Conservation (phyloP, 2,888 invertebrate species). For the Parnassius mnemosyne region DNA sequence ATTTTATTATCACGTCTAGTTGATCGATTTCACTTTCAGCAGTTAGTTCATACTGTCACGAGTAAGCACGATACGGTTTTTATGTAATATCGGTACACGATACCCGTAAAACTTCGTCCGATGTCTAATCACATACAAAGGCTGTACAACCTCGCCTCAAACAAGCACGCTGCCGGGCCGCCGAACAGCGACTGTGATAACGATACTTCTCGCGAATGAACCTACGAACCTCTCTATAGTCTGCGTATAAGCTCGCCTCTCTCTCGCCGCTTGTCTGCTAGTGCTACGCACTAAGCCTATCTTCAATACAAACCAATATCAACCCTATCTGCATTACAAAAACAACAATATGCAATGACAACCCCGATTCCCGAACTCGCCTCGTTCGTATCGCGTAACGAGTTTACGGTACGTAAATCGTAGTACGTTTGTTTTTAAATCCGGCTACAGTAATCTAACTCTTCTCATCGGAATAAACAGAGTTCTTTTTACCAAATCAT, state of each 20-base stretch:
- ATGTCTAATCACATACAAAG: constrained; percentile 43
- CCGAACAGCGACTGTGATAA: constrained; percentile 79
- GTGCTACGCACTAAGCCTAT: constrained; percentile 51
- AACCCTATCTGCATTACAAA: constrained; percentile 51
- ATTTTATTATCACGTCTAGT: constrained; percentile 57
- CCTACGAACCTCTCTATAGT: constrained; percentile 67
- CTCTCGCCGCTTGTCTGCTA: constrained; percentile 43
- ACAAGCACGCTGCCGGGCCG: constrained; percentile 68
- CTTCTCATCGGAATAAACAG: constrained; percentile 61
- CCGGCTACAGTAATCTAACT: constrained; percentile 68
- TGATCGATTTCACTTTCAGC: constrained; percentile 69
- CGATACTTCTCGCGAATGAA: constrained; percentile 70
- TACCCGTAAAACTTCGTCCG: constrained; percentile 71
- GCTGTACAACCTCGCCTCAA: constrained; percentile 42
- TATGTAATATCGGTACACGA: constrained; percentile 56
- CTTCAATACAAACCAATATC: constrained; percentile 41
- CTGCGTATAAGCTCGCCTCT: constrained; percentile 66
- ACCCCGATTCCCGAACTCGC: constrained; percentile 49
- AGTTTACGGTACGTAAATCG: constrained; percentile 79
- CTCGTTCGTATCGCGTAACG: constrained; percentile 70
- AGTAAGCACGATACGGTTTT: constrained; percentile 47
- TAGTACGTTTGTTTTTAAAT: constrained; percentile 74
- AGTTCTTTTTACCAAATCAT: constrained; percentile 67
- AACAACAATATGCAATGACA: constrained; percentile 55
- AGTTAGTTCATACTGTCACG: constrained; percentile 58